Evolutionary conservation across 1,140 invertebrate species (phyloP).

Genomic region (Diabrotica undecimpunctata): DNA sequence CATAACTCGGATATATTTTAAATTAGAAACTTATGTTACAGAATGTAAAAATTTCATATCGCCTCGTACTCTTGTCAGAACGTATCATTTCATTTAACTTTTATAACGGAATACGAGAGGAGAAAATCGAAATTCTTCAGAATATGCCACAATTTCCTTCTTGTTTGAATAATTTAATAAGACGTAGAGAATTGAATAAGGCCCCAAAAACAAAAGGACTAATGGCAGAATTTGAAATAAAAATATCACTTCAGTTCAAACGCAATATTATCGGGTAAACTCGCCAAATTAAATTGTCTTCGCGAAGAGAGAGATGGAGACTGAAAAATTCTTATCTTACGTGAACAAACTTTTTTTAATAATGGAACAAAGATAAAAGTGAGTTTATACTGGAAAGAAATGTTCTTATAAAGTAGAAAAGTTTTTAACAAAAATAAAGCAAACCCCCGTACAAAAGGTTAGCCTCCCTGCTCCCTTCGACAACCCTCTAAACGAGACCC

Average conservation of each 20-base stretch:
- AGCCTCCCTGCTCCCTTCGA: not conserved
- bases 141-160: slow-evolving; percentile 8
- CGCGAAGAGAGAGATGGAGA: not conserved
- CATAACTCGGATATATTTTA: too few species aligned
- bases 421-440: slow-evolving; percentile 29
- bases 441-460: slow-evolving; percentile 24
- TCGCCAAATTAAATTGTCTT: slow-evolving; percentile 10
- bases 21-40: not conserved
- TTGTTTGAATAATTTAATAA: slow-evolving; percentile 10
- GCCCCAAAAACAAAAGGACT: slow-evolving; percentile 7
- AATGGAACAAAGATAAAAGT: slow-evolving; percentile 27
- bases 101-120: slow-evolving; percentile 1
- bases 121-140: slow-evolving; percentile 4
- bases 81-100: not conserved
- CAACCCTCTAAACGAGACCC: slow-evolving; percentile 15
- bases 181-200: slow-evolving; percentile 6
- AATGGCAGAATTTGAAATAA: slow-evolving; percentile 12
- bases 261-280: slow-evolving; percentile 6
- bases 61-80: not conserved
- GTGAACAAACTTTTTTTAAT: slow-evolving; percentile 29
- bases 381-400: slow-evolving; percentile 29
- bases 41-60: not conserved
- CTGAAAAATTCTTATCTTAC: slow-evolving; percentile 23
- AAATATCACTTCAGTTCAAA: slow-evolving; percentile 7
- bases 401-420: slow-evolving; percentile 30